These are phyloP conservation scores for Tribolium castaneum DNA, from an alignment of 1,140 invertebrate genomes.

Conservation along the genomic window DNA sequence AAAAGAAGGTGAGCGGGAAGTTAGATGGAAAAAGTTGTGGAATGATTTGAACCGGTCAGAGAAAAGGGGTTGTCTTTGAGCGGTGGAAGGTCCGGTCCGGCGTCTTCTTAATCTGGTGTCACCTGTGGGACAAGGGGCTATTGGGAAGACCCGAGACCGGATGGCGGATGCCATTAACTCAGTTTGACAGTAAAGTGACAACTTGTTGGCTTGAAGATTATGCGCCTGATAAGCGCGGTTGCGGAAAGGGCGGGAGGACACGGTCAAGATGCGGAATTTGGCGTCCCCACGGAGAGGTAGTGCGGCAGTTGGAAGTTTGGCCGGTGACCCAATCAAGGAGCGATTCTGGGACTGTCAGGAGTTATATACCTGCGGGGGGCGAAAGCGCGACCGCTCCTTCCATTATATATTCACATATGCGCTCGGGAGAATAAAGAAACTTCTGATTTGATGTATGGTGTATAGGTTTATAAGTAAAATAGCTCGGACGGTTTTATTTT, in stretches of 20 bases:
- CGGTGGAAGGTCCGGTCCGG: conserved; percentile 11
- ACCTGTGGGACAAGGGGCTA: conserved; percentile 11
- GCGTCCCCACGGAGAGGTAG: conserved; percentile 40
- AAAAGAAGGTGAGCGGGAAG: conserved; percentile 30
- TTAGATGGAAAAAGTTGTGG: conserved; percentile 45
- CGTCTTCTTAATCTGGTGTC: conserved; percentile 39
- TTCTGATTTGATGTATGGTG: conserved; percentile 48
- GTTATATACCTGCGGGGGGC: conserved; percentile 53
- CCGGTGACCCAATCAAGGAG: conserved; percentile 56
- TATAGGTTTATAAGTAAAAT: conserved; percentile 37
- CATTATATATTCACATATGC: conserved; percentile 52
- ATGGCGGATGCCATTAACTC: conserved; percentile 28
- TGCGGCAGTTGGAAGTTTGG: conserved; percentile 36
- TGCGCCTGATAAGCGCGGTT: conserved; percentile 14
- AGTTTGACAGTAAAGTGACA: conserved; percentile 43
- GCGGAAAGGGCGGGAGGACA: neutral
- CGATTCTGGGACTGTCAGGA: conserved; percentile 55
- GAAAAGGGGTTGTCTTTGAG: conserved; percentile 1
- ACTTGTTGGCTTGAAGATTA: conserved; percentile 33
- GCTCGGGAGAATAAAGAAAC: conserved; percentile 49
- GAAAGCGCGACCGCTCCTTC: conserved; percentile 39
- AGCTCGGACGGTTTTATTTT: conserved; percentile 23
- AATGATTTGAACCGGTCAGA: conserved; percentile 43
- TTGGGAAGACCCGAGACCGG: neutral
- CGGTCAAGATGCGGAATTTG: conserved; percentile 41